Conservation (phyloP, 2,113 vertebrate species). For the Hystrix brachyura region DNA sequence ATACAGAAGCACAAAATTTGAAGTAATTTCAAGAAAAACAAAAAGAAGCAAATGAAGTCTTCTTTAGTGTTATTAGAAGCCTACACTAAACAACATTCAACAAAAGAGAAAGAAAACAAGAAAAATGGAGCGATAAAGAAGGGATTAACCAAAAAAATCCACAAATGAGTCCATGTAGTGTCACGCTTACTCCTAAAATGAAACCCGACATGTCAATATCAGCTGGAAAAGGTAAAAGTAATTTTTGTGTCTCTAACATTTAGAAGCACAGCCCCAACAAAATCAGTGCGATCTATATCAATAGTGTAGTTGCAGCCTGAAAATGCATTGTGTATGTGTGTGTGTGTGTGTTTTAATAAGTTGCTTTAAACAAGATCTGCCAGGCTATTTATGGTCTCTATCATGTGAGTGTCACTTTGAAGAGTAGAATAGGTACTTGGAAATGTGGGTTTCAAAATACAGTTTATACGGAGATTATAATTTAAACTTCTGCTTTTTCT, state of each 20-base stretch:
- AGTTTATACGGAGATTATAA: slow-evolving; percentile 42
- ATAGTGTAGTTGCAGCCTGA: neutral
- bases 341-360: neutral
- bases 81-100: neutral
- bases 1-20: neutral
- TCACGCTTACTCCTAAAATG: slow-evolving; percentile 20
- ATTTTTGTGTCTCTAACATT: slow-evolving; percentile 50
- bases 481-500: slow-evolving; percentile 11
- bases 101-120: neutral
- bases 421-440: neutral
- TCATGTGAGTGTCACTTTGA: slow-evolving; percentile 18
- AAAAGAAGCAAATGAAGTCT: neutral
- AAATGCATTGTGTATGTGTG: neutral
- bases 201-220: slow-evolving; percentile 12
- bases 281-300: slow-evolving; percentile 31
- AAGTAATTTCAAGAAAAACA: slow-evolving; percentile 10
- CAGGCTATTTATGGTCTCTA: slow-evolving; percentile 24
- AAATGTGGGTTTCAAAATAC: slow-evolving; percentile 27
- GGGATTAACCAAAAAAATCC: slow-evolving; percentile 3
- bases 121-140: neutral
- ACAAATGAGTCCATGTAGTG: neutral
- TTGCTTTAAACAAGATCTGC: slow-evolving; percentile 36
- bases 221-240: slow-evolving; percentile 18
- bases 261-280: neutral
- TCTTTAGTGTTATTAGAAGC: neutral